Conservation (phyloP, 92 coral and sea anemone genomes). For the Phenganax subtilis region DNA sequence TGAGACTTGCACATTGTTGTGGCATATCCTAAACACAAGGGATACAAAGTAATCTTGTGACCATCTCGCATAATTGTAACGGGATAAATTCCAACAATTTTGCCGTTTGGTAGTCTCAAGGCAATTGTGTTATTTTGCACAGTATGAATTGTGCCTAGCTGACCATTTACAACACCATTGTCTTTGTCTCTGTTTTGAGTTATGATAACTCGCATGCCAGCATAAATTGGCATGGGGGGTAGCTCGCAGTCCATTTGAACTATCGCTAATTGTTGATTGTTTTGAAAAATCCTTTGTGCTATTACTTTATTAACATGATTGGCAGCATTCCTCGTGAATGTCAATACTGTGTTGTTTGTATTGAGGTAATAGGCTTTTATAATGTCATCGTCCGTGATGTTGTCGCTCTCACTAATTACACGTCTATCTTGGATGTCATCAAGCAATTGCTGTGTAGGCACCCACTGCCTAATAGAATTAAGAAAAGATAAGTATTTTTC, state of each 20-base stretch:
- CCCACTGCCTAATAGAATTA: not conserved
- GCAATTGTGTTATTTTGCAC: not conserved
- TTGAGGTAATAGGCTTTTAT: not conserved
- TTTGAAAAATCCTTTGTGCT: no score
- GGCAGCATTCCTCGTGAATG: conserved; percentile 1
- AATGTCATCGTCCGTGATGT: not conserved
- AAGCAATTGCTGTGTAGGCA: no score
- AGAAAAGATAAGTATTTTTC: not conserved
- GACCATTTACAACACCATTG: not conserved
- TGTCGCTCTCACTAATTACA: no score
- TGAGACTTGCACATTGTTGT: conserved; percentile 8
- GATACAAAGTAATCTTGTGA: not conserved
- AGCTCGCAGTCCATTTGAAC: not conserved
- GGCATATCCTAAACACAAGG: not conserved
- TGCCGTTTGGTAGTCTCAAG: not conserved
- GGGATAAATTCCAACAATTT: not conserved
- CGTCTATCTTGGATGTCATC: no score
- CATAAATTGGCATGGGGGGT: not conserved
- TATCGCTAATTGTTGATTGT: not conserved
- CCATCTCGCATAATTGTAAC: not conserved
- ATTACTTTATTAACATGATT: not conserved
- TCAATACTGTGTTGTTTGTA: conserved; percentile 2
- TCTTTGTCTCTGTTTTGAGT: not conserved
- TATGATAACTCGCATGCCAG: not conserved
- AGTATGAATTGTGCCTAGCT: not conserved